Evolutionary conservation across 2,888 invertebrate genomes (phyloP).

Genomic region (Yponomeuta evonymella): DNA sequence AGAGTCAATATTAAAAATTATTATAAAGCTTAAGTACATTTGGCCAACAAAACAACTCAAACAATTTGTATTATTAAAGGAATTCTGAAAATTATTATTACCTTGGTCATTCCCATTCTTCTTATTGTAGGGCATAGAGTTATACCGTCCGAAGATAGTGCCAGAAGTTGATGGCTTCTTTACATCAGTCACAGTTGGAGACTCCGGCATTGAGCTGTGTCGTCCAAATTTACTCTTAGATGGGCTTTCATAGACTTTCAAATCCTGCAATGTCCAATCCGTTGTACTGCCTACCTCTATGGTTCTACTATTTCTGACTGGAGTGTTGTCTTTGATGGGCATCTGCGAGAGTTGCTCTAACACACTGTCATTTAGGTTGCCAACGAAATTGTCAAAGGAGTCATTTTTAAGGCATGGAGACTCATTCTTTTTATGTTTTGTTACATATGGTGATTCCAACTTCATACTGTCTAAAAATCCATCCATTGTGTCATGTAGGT

Average conservation of each 20-base stretch:
- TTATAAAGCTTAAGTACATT: not conserved
- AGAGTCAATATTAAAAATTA: conserved; percentile 8
- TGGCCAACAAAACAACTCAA: no score
- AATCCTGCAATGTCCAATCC: conserved; percentile 48
- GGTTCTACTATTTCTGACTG: conserved; percentile 28
- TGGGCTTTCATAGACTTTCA: conserved; percentile 40
- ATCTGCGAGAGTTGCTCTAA: conserved; percentile 60
- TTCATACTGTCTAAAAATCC: conserved; percentile 55
- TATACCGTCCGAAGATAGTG: conserved; percentile 59
- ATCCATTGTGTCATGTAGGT: conserved; percentile 55
- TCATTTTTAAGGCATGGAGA: conserved; percentile 57
- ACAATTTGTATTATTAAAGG: no score
- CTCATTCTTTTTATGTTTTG: conserved; percentile 41
- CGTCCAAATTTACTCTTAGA: conserved; percentile 53
- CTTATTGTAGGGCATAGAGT: conserved; percentile 52
- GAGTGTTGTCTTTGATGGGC: conserved; percentile 38
- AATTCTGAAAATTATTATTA: conserved; percentile 6
- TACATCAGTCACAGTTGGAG: conserved; percentile 43
- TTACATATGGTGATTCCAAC: conserved; percentile 49
- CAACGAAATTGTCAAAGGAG: conserved; percentile 65
- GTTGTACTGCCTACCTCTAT: conserved; percentile 14
- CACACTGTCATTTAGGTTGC: conserved; percentile 64
- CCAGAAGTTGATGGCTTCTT: conserved; percentile 60
- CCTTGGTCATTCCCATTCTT: not conserved
- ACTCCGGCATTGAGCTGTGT: conserved; percentile 68